phyloP scores from a whole-genome alignment of 2,888 invertebrate species.

The Trichopria drosophilae region DNA sequence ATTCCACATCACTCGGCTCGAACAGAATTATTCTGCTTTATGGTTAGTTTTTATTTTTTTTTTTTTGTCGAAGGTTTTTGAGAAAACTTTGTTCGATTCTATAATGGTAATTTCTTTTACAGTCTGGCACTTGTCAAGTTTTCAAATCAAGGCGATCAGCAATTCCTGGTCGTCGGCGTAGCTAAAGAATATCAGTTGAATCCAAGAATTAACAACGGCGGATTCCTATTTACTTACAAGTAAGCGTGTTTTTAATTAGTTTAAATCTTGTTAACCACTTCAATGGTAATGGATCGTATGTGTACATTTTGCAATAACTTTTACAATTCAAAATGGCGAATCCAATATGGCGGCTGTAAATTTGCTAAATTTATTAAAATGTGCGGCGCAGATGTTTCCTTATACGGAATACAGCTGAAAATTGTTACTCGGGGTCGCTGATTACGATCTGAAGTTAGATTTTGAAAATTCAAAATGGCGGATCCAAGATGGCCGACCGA shows the following conservation, averaged over 20 bases:
- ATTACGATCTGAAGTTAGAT: too few species aligned
- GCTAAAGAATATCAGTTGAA: constrained; percentile 88
- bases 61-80: constrained; percentile 17
- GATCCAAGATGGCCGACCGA: too few species aligned
- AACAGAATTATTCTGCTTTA: constrained; percentile 96
- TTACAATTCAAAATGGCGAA: too few species aligned
- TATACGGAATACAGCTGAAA: too few species aligned
- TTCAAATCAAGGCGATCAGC: constrained; percentile 66
- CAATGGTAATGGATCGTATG: too few species aligned
- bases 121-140: constrained; percentile 82
- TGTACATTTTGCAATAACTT: too few species aligned
- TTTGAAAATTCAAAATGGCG: too few species aligned
- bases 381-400: too few species aligned
- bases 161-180: constrained; percentile 77
- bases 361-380: too few species aligned
- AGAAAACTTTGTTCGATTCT: neutral
- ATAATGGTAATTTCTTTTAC: constrained; percentile 39
- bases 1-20: constrained; percentile 75
- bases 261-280: too few species aligned
- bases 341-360: too few species aligned
- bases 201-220: constrained; percentile 80
- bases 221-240: constrained; percentile 87
- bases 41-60: constrained; percentile 60
- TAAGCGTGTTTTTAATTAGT: constrained; percentile 49
- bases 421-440: too few species aligned